Base-by-base conservation (phyloP, 2,888 invertebrate species). In the Priocnemis perturbator region DNA sequence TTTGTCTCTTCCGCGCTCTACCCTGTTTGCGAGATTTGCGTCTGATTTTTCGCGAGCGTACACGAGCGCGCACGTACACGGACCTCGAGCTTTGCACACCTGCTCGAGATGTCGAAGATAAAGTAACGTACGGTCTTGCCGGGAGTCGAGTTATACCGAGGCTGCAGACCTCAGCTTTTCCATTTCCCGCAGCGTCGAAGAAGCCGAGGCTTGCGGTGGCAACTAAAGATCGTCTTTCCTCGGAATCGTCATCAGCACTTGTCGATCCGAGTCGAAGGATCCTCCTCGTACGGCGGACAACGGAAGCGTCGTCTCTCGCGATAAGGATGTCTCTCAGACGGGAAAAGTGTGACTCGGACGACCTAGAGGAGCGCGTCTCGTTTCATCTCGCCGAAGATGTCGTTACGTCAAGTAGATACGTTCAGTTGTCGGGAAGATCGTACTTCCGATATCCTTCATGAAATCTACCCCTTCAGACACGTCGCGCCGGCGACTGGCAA, bases 41-140 rank as follows among this genome's bases (percentile, higher is more conserved):
- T 55, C 55, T n/a, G 23, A 26, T 21, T 53, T 23, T 23, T 53
- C 11, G 0, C 23, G 14, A 53, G 5, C 14, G n/a, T 11, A 21
- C 21, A 20, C 4, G 1, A 53, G 1, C 37, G 26, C 26, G 11
- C 14, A 37, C 37, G 37, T 37, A 11, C 14, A 37, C 7, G 7
- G 1, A 37, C 11, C 7, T 37, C 2, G 4, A 37, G 7, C 20
- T 44, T 3, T 21, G 11, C n/a, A 9, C 60, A 20, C 17, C 50
- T 60, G 48, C 17, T 37, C 26, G n/a, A 9, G 55, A 17, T n/a
- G 23, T 20, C 55, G 55, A 55, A 55, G 55, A 62, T 62, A 55
- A 62, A 62, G 45, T 44, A 45, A 17, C 62, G n/a, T 23, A 37
- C 61, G 61, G 30, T 61, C 37, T 9, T 52, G 61, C 21, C 37